Evolutionary conservation across 2,888 invertebrate species (phyloP), one percentile per base, ranked within the genome.

Genomic region (Doris montereyensis): DNA sequence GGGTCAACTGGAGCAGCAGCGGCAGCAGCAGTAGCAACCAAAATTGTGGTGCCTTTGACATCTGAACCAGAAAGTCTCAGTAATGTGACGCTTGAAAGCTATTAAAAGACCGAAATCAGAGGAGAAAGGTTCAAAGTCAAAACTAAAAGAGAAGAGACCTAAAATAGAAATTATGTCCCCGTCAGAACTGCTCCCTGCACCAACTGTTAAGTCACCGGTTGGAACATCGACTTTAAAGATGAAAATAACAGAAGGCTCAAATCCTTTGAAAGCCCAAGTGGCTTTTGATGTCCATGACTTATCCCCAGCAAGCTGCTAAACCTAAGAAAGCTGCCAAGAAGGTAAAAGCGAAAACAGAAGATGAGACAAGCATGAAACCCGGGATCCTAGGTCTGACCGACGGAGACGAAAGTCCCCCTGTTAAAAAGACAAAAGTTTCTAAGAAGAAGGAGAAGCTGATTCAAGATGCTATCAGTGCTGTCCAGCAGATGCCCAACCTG

Each of bases 391-490:
- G 32, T 17, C 68, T 68, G 17, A 68, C 24, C 5, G 0, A 24
- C 5, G 30, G 2, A 21, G 67, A 24, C 24, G 30, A 78, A 34
- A 78, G 74, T 24, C 3, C 32, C 3, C 26, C 67, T 3, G 74
- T 74, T 67, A 78, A 78, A 24, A 76, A 76, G 65, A n/a, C n/a
- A n/a, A 74, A 60, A 30, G 21, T 60, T 4, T 74, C 73, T 65
- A 95, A 96, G 87, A 94, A 94, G 35, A 94, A 93, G 79, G 96
- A 96, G 89, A 96, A 95, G 87, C 94, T 94, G 82, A 91, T 95
- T 0, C 93, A 95, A 67, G 93, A 84, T 52, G 76, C 77, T 4
- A 85, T 81, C 57, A 52, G 81, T 35, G 85, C 83, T 28, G 74
- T 78, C 5, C 76, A 81, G 62, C 81, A 81, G 76, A 78, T 82